phyloP scores from a whole-genome alignment of 2,888 invertebrate species.

The Rhagonycha fulva region DNA sequence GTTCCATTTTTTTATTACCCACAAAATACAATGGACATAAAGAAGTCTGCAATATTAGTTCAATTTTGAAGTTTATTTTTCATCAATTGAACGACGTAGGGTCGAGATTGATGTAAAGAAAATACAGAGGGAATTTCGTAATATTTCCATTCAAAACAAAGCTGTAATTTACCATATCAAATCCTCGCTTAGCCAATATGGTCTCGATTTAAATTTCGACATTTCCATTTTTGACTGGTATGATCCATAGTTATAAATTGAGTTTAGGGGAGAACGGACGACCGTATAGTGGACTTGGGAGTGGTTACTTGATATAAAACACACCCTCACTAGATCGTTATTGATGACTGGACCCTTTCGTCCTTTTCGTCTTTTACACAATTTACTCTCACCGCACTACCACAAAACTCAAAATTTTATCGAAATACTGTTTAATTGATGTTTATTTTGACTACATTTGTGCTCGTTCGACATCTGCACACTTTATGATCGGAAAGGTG shows the following conservation, averaged over 20 bases:
- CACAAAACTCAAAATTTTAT: neutral
- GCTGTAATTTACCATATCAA: slow-evolving; percentile 49
- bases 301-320: slow-evolving; percentile 48
- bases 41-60: neutral
- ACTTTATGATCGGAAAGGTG: slow-evolving; percentile 28
- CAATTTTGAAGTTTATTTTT: slow-evolving; percentile 14
- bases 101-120: slow-evolving; percentile 22
- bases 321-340: slow-evolving; percentile 44
- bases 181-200: slow-evolving; percentile 48
- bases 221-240: slow-evolving; percentile 55
- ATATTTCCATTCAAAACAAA: slow-evolving; percentile 35
- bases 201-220: slow-evolving; percentile 42
- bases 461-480: slow-evolving; percentile 32
- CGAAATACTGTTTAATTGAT: neutral
- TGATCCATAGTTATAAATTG: slow-evolving; percentile 54
- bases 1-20: neutral
- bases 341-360: slow-evolving; percentile 15
- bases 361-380: neutral
- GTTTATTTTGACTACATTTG: neutral
- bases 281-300: slow-evolving; percentile 47
- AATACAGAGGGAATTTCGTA: slow-evolving; percentile 20
- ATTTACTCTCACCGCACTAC: neutral
- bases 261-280: slow-evolving; percentile 43
- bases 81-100: slow-evolving; percentile 11
- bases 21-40: neutral